A percentile compares a stretch with the other conserved stretches of the same genome.
Conservation (phyloP, 1,140 invertebrate genomes). For the Heliconius himera region DNA sequence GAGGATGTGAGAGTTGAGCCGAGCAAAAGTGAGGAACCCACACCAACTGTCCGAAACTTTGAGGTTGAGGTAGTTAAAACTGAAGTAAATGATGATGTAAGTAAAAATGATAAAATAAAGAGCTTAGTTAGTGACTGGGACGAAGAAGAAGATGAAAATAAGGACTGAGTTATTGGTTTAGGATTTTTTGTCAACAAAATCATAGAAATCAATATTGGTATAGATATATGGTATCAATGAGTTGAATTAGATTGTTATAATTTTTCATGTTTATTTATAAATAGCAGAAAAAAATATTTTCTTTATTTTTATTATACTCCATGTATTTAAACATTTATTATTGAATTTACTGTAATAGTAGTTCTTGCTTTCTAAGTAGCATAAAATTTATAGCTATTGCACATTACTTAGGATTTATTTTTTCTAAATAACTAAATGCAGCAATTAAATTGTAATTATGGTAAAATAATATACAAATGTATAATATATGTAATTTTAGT, state of each 20-base stretch:
- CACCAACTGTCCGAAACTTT: neutral
- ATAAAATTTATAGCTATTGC: neutral
- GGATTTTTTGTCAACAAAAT: neutral
- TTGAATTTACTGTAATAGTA: conserved; percentile 1
- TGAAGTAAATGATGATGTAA: conserved; percentile 14
- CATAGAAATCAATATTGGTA: neutral
- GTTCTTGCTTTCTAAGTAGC: neutral
- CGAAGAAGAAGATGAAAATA: conserved; percentile 69
- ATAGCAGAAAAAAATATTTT: neutral
- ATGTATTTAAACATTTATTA: conserved; percentile 8
- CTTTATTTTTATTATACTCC: neutral
- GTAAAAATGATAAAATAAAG: conserved; percentile 64
- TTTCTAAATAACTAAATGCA: neutral
- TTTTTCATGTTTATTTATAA: neutral
- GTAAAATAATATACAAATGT: neutral
- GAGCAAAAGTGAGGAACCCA: neutral
- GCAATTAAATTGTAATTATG: neutral
- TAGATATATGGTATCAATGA: neutral
- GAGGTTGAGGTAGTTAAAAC: conserved; percentile 16
- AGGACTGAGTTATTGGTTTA: conserved; percentile 40
- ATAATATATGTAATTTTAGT: neutral
- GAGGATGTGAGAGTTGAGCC: conserved; percentile 43
- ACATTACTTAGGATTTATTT: neutral
- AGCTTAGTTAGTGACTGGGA: conserved; percentile 76
- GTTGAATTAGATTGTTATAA: neutral